Conservation (phyloP, 2,888 invertebrate species). For the Ectobius pallidus region DNA sequence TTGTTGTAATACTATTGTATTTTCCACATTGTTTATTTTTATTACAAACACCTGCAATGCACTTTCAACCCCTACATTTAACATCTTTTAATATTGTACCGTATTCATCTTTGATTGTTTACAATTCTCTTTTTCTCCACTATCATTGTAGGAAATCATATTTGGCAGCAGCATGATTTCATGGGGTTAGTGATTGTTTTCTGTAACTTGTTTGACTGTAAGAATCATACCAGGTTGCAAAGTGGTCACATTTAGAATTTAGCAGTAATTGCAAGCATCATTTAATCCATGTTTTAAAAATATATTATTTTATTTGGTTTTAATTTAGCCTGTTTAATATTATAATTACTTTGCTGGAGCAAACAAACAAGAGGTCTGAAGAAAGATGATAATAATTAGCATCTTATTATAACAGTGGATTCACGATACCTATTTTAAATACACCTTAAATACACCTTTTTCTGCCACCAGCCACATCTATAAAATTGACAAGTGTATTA, state of each 20-base stretch:
- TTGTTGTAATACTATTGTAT: slow-evolving; percentile 5
- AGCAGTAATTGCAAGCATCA: neutral
- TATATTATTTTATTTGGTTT: neutral
- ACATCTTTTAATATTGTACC: too few species aligned
- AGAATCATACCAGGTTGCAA: neutral
- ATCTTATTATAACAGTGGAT: neutral
- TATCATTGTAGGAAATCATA: neutral
- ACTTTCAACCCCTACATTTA: neutral
- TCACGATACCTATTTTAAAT: neutral
- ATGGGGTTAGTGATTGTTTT: neutral
- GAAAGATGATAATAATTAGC: neutral
- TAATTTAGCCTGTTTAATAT: neutral
- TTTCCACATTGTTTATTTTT: neutral
- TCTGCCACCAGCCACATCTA: neutral
- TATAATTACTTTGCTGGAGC: neutral
- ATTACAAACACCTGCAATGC: neutral
- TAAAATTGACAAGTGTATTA: neutral
- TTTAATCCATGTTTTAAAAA: neutral
- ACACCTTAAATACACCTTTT: neutral
- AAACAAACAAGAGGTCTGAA: neutral
- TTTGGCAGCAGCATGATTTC: neutral
- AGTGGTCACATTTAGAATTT: neutral
- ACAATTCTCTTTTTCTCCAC: too few species aligned
- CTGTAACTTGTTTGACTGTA: neutral
- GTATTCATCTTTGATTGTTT: too few species aligned